Evolutionary conservation across 2,888 invertebrate genomes (phyloP), one percentile per base, ranked within the genome.

Genomic region (Lasius platythorax): DNA sequence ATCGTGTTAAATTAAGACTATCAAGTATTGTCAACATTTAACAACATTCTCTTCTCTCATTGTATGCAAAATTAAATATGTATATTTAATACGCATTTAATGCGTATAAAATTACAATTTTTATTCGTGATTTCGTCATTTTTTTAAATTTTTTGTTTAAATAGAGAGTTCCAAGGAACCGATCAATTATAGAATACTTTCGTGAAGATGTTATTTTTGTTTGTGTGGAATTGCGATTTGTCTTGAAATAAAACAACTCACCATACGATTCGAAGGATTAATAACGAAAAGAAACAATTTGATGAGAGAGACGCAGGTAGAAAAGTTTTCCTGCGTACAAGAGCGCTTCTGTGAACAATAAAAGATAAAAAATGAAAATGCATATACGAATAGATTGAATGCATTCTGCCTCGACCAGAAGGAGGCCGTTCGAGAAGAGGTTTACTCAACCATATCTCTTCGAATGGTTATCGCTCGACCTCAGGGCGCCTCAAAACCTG

Each of bases 401-500:
- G 8, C 53, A 68, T 53, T 76, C 28, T 37, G 18, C 2, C n/a
- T 74, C 30, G 61, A 30, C 53, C n/a, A 81, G 72, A 33, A 50
- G 23, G 37, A 53, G 18, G 53, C 15, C 28, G 46, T 81, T 66
- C 30, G 18, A 56, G 18, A 56, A 73, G 40, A 28, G 81, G 67
- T 87, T 88, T 88, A 63, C 33, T 87, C 53, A 88, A 89, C 68
- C 58, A 63, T 76, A 83, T 53, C 79, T 64, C 66, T 76, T 64
- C 40, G 46, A 79, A 89, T 79, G 79, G 33, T 53, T 53, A 87
- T 88, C 82, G 87, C 40, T 82, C 78, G 72, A 43, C 33, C 67
- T 73, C 72, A 64, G 46, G 56, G 68, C 37, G 61, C 56, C 79
- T 68, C 53, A 88, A 78, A 89, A 89, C 64, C 81, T 83, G 61